Conservation (phyloP, 1,140 invertebrate genomes). For the Delia radicum region DNA sequence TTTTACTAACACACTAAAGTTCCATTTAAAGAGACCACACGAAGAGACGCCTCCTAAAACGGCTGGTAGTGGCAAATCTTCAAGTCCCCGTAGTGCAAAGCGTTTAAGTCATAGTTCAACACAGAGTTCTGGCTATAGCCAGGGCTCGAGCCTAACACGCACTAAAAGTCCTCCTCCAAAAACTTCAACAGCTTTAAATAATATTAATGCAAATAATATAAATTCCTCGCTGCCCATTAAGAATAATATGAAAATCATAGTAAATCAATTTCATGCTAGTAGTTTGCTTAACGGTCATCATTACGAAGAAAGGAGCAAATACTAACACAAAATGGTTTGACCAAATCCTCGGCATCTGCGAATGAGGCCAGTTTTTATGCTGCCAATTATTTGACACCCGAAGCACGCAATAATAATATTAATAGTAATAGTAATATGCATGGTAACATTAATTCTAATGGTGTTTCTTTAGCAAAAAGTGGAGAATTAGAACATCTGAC, state of each 20-base stretch:
- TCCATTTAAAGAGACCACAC: constrained; percentile 53
- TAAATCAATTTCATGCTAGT: constrained; percentile 53
- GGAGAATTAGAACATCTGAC: neutral
- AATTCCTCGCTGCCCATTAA: constrained; percentile 9
- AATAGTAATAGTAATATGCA: neutral
- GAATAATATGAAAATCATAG: constrained; percentile 44
- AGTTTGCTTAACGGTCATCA: constrained; percentile 45
- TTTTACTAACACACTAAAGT: constrained; percentile 44
- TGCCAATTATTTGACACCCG: constrained; percentile 36
- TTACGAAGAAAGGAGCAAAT: constrained; percentile 43
- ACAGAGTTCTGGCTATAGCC: neutral
- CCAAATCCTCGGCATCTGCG: constrained; percentile 44
- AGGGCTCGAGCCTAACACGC: neutral
- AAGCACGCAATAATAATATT: constrained; percentile 13
- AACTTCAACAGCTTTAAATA: neutral
- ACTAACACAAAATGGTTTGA: constrained; percentile 50
- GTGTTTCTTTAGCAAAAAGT: constrained; percentile 44
- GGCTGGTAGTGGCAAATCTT: neutral
- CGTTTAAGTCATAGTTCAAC: neutral
- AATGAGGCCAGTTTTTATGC: constrained; percentile 50
- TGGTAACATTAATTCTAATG: constrained; percentile 33
- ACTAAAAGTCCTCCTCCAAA: neutral
- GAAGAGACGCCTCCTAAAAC: constrained; percentile 41
- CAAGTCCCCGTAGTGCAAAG: constrained; percentile 5
- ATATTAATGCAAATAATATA: neutral